Conservation (phyloP, 2,113 vertebrate genomes). For the Chamaetylas fuelleborni region DNA sequence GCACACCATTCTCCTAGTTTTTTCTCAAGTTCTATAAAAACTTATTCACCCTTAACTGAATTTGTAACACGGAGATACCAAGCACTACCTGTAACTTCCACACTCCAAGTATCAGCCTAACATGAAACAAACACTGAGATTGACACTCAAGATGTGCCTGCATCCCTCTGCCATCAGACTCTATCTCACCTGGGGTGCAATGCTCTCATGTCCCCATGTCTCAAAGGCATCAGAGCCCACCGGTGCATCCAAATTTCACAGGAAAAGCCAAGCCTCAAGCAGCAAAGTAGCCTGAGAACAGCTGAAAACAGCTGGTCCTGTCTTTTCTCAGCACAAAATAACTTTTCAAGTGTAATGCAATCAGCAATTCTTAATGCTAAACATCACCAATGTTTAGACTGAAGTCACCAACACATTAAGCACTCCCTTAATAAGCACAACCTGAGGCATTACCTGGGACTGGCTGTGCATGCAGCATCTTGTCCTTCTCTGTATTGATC, state of each 20-base stretch:
- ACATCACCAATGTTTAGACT: background rate
- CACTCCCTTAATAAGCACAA: background rate
- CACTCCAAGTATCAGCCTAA: background rate
- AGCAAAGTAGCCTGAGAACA: background rate
- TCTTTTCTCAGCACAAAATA: background rate
- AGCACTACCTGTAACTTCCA: background rate
- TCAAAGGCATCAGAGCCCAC: background rate
- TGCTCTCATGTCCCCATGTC: background rate
- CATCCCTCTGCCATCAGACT: background rate
- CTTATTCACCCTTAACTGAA: background rate
- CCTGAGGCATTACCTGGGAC: conserved; percentile 72
- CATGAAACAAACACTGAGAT: background rate
- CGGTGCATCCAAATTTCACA: background rate
- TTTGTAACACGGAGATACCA: background rate
- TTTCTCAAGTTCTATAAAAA: background rate
- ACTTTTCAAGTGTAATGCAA: background rate
- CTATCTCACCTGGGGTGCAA: background rate
- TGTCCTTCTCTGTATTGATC: conserved; percentile 96
- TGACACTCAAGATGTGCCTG: background rate
- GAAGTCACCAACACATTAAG: background rate
- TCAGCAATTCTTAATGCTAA: background rate
- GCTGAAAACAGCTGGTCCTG: background rate
- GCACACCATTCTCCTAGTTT: background rate
- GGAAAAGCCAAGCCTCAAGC: background rate
- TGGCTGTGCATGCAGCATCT: conserved; percentile 71